Evolutionary conservation across 2,113 vertebrate species (phyloP), one percentile per base, ranked within the genome.

Genomic region (Phaetusa simplex): DNA sequence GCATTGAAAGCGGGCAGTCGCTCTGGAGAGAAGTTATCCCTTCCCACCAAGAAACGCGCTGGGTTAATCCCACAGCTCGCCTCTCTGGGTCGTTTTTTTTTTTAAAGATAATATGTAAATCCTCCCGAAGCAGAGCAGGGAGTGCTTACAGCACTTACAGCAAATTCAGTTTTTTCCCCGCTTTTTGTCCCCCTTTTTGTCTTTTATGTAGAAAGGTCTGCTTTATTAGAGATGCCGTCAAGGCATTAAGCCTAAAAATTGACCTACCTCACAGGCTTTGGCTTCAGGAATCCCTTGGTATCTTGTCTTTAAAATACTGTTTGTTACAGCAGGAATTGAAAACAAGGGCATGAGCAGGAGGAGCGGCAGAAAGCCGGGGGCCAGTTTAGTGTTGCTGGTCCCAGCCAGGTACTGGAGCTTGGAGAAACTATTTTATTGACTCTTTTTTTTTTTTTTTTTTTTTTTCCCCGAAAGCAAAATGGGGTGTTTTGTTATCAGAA

Each of bases 231-330:
- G 56, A 55, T 80, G 53, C n/a, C 84, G 42, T 88, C 84, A 66
- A 86, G 53, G 53, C 87, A 82, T 96, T 95, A 96, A 86, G 72
- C 72, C 81, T 77, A 72, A 93, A 94, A 88, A 86, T 59, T 93
- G 83, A 96, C 81, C 81, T 84, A 36, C 42, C 86, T 88, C 83
- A 79, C 38, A 90, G 70, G 90, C 61, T 95, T 96, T 90, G 88
- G 67, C 72, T 94, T 88, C 62, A 72, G 86, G 81, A 84, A 70
- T 93, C 88, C 83, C 56, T 32, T 47, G 65, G 43, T 95, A 55
- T 86, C 90, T 88, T 94, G 56, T 95, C 65, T 95, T 90, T 83
- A 86, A 94, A 84, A 70, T 67, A 52, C 67, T 91, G 66, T 87
- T 94, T 87, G 67, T 55, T 65, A 24, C 56, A 86, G 93, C 70